Base-by-base conservation (phyloP, 1,140 invertebrate species). In the Zaprionus ornatus region DNA sequence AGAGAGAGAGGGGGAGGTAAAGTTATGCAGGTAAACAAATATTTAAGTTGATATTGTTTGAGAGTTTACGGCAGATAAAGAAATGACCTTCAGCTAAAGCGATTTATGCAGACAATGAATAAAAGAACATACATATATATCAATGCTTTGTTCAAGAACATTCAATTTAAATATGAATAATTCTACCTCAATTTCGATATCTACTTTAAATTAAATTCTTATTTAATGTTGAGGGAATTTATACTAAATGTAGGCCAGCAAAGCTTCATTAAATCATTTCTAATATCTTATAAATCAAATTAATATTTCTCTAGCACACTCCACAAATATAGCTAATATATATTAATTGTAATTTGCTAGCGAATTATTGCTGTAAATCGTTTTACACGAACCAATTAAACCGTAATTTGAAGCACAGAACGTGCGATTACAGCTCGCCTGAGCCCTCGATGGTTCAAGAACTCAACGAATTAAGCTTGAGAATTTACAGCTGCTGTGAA, bases 401-500 rank as follows among this genome's bases (percentile, higher is more conserved):
- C 13, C 15, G 57, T 29, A 57, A 50, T 25, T 15, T 63, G 35
- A 55, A 55, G 37, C 37, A 50, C 54, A 32, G 12, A 54, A 68
- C 56, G 57, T 69, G 32, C 40, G 57, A 67, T 74, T 68, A 60
- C 50, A 35, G 48, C 63, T 19, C 29, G 29, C 3, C 9, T 40
- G n/a, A 52, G 40, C 52, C 27, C 71, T 55, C 57, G 52, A 37
- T 35, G 13, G 13, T 40, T 15, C 5, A n/a, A 40, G 68, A 69
- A 69, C 29, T 62, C 55, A 45, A 35, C 35, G 42, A 59, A 60
- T 75, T 60, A 7, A 2, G n/a, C n/a, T 60, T 71, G 60, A 40
- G 73, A 75, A 75, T 71, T 71, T 75, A 42, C 67, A 64, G 67
- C 73, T 75, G 73, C 59, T 63, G 50, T 40, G 17, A 10, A 62